Base-by-base conservation (phyloP, 2,888 invertebrate genomes). In the Xanthia togata region DNA sequence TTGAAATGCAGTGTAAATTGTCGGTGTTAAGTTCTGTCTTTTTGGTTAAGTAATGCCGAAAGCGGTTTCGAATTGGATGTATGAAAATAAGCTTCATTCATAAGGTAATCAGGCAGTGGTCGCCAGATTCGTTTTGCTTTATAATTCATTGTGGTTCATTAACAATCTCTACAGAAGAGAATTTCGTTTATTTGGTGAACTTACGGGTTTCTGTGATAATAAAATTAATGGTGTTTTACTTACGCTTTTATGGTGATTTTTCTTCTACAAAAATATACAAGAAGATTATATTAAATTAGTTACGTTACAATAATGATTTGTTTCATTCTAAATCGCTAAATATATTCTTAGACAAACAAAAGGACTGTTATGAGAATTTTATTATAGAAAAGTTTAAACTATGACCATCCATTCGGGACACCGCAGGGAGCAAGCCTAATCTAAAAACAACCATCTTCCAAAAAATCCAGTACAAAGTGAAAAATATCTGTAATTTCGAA, bases 1-100 rank as follows among this genome's bases (percentile, higher is more conserved):
- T 50, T 74, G 53, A 63, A 72, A 75, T 76, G 74, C 76, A 77
- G 59, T 76, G 72, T 83, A 67, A 68, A 75, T 57, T 38, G 35
- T 8, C 31, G 20, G 60, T 12, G 53, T 63, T 26, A 59, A 62
- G 6, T 57, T 65, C 44, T 17, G 53, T 65, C 35, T 64, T 55
- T 72, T 53, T 67, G 50, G 23, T 63, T 55, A 67, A 70, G 47
- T 68, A 63, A 38, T 59, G 60, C 68, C 4, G 55, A 73, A 50
- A 38, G 57, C 1, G 65, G n/a, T 38, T 26, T 41, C 20, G 12
- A 55, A 72, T 78, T 60, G 80, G 53, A 70, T 78, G 53, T 83
- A 62, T 57, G 59, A 67, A 50, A 41, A 65, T 70, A 67, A 79
- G 57, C 41, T 64, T 26, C 64, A 23, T 78, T 78, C 26, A 53